Percentiles rank a stretch among this genome's conserved stretches.
phyloP scores from a whole-genome alignment of 2,888 invertebrate species.

The Sphaerophoria rueppellii region DNA sequence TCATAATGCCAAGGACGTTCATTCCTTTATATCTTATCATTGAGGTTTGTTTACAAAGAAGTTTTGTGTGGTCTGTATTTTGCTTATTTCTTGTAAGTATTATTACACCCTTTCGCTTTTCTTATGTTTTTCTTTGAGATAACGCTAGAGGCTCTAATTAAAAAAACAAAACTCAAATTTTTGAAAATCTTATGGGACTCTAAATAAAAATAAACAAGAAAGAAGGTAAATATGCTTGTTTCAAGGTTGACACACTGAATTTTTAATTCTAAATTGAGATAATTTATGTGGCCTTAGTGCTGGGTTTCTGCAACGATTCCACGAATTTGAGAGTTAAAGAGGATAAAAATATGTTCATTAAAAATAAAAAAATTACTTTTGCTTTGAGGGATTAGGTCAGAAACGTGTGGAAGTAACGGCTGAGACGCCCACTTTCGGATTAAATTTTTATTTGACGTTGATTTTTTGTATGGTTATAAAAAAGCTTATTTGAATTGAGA shows the following conservation, averaged over 20 bases:
- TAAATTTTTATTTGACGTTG: too few relatives aligned
- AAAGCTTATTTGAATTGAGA: too few relatives aligned
- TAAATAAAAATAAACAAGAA: neutral
- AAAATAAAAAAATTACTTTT: neutral
- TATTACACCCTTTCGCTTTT: slow-evolving; percentile 25
- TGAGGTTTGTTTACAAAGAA: slow-evolving; percentile 59
- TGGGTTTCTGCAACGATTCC: neutral
- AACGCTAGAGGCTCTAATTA: neutral
- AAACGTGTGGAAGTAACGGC: too few relatives aligned
- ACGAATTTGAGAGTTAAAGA: neutral
- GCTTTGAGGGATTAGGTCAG: neutral
- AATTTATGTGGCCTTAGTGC: neutral
- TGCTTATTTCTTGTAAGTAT: slow-evolving; percentile 12
- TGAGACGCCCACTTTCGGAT: too few relatives aligned
- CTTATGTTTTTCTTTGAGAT: slow-evolving; percentile 29
- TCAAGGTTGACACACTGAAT: neutral
- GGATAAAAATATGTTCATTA: neutral
- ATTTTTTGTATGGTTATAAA: too few relatives aligned
- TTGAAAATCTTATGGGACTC: neutral
- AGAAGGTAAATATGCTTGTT: neutral
- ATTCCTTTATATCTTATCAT: slow-evolving; percentile 11
- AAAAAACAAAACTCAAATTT: neutral
- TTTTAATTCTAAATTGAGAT: neutral
- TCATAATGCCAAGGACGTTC: slow-evolving; percentile 60
- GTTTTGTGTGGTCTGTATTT: slow-evolving; percentile 20